A percentile compares a stretch with the other conserved stretches of the same genome.
These are phyloP conservation scores for Erpornis zantholeuca DNA, from an alignment of 2,113 vertebrate genomes.

Conservation along the genomic window DNA sequence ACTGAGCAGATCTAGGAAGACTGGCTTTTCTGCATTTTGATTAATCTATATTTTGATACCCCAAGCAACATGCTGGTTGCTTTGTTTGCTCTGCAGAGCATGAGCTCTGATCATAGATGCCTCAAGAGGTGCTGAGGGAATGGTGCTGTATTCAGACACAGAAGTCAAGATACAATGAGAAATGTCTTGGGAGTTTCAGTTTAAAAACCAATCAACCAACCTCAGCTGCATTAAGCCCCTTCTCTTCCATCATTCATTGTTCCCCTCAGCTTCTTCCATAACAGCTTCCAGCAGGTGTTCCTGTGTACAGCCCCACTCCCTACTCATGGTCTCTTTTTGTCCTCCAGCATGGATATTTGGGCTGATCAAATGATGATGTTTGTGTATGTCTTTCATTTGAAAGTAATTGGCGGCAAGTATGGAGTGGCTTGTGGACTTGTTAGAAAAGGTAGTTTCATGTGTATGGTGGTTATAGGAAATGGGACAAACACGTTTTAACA, in stretches of 20 bases:
- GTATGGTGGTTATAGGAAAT: background rate
- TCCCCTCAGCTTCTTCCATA: background rate
- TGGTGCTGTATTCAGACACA: background rate
- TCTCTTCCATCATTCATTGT: rapidly evolving
- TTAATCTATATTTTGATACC: background rate
- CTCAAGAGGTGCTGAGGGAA: background rate
- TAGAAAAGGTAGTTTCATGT: background rate
- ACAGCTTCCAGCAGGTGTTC: background rate
- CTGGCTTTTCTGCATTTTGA: background rate
- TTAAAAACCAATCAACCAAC: background rate
- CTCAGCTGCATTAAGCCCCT: background rate
- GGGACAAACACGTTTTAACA: background rate
- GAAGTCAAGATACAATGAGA: background rate
- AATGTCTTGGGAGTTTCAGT: background rate
- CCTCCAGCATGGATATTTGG: background rate
- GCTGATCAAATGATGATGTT: background rate
- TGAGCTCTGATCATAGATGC: background rate
- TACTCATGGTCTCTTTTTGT: background rate
- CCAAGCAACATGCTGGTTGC: background rate
- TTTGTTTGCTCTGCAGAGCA: background rate
- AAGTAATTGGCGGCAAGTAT: background rate
- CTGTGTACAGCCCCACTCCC: background rate
- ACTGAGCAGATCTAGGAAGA: background rate
- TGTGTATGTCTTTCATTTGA: background rate
- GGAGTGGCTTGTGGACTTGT: background rate